These are phyloP conservation scores for Ephestia elutella DNA, from an alignment of 1,140 invertebrate species.

Conservation along the genomic window DNA sequence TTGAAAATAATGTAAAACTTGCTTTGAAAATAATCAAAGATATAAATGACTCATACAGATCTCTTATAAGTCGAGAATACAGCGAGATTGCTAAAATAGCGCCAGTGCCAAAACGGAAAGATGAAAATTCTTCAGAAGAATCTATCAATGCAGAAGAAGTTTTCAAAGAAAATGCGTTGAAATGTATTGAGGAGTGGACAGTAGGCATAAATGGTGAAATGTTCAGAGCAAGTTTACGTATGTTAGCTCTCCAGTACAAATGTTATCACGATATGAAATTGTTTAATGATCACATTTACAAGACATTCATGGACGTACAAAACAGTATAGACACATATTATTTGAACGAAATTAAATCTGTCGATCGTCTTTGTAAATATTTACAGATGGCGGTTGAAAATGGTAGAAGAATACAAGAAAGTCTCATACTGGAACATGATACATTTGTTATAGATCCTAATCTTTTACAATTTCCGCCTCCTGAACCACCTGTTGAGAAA, in stretches of 20 bases:
- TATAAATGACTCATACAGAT: conserved; percentile 51
- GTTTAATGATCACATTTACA: conserved; percentile 57
- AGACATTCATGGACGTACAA: conserved; percentile 62
- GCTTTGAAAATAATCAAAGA: conserved; percentile 58
- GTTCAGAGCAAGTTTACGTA: conserved; percentile 59
- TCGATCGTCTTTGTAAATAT: conserved; percentile 72
- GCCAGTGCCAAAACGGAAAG: conserved; percentile 44
- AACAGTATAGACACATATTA: conserved; percentile 72
- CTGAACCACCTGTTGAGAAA: conserved; percentile 19
- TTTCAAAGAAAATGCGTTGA: conserved; percentile 51
- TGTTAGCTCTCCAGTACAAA: conserved; percentile 60
- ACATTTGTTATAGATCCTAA: conserved; percentile 64
- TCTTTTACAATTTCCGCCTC: conserved; percentile 48
- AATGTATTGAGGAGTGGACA: conserved; percentile 74
- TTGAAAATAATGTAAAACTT: conserved; percentile 64
- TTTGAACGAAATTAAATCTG: conserved; percentile 72
- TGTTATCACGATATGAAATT: conserved; percentile 62
- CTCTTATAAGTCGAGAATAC: conserved; percentile 51
- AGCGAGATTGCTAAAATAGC: conserved; percentile 53
- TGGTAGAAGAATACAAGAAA: conserved; percentile 60
- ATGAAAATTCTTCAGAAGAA: conserved; percentile 40
- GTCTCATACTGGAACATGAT: conserved; percentile 66
- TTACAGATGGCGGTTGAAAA: conserved; percentile 75
- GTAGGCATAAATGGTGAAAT: conserved; percentile 74
- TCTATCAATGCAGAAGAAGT: conserved; percentile 47